Evolutionary conservation across 2,888 invertebrate genomes (phyloP), one percentile per base, ranked within the genome.

Genomic region (Dendrolimus pini): DNA sequence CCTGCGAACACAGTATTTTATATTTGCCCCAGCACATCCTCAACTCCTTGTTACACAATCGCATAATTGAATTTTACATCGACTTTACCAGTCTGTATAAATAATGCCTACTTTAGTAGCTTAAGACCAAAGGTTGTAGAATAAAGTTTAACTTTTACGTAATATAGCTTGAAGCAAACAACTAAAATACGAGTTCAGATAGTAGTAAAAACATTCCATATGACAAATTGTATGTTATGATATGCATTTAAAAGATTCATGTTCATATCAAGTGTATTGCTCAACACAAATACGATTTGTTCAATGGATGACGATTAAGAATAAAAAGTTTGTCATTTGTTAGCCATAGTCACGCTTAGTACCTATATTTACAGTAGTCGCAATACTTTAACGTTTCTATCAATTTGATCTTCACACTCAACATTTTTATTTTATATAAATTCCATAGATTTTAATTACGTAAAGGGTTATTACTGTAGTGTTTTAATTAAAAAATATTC

Each of bases 1-100:
- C 75, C 73, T 73, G 70, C 67, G 70, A 72, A 78, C 80, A 69
- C 80, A 77, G 75, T 78, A 76, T 76, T 76, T 77, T 80, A 78
- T 76, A 76, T 66, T 70, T 63, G 55, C 65, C 62, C 57, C 61
- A 63, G 62, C 59, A 65, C 62, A 62, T 52, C 60, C 62, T 66
- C 59, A 64, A 65, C 62, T 63, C 61, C 65, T 61, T 59, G 58
- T 65, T 61, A 30, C 30, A 30, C 9, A 47, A 47, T 9, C 9
- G 9, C 9, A 47, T 47, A 47, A 47, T 47, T 47, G 7, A 10
- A 47, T 47, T 9, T 47, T 47, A 12, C 47, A 47, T 47, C 12
- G 47, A 47, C 3, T 30, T 30, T 6, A 30, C 9, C 8, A 47
- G 47, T 47, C 12, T 47, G 47, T 47, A 12, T 47, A 47, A 30